A percentile compares a stretch with the other conserved stretches of the same genome.
These are phyloP conservation scores for Hydrotaea cyrtoneurina DNA, from an alignment of 2,888 invertebrate genomes.

Conservation along the genomic window DNA sequence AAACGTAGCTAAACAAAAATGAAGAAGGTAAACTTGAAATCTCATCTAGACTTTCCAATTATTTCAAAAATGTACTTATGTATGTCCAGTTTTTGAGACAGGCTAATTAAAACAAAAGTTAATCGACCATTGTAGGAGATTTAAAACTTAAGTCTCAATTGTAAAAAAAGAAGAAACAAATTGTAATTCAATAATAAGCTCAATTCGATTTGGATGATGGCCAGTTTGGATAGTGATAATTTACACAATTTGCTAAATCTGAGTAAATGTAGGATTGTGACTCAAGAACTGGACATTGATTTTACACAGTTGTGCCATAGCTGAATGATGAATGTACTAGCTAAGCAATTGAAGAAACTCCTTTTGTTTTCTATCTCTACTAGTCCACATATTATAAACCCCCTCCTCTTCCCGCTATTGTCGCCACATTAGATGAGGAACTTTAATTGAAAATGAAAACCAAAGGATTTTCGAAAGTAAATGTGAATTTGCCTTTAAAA, in stretches of 20 bases:
- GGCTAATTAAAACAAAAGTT: background rate
- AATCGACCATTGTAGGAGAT: too few species aligned
- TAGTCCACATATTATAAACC: background rate
- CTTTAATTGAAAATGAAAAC: background rate
- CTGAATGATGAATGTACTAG: background rate
- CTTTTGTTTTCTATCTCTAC: background rate
- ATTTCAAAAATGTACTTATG: background rate
- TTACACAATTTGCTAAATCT: too few species aligned
- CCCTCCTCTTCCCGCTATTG: background rate
- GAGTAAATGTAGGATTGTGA: too few species aligned
- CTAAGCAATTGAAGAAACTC: background rate
- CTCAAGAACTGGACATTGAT: too few species aligned
- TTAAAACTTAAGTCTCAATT: too few species aligned
- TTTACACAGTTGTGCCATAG: too few species aligned
- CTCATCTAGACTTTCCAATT: background rate
- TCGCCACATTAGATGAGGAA: background rate
- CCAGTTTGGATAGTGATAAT: too few species aligned
- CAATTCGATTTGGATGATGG: too few species aligned
- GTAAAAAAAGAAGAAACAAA: too few species aligned
- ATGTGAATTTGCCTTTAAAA: background rate
- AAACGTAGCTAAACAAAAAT: background rate
- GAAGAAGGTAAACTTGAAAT: constrained; percentile 2
- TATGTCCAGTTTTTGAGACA: background rate
- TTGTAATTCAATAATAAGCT: too few species aligned
- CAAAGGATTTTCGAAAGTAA: background rate